Percentiles rank a stretch among this genome's conserved stretches.
Evolutionary conservation across 2,113 vertebrate species (phyloP).

Genomic region (Ancistrus triradiatus): DNA sequence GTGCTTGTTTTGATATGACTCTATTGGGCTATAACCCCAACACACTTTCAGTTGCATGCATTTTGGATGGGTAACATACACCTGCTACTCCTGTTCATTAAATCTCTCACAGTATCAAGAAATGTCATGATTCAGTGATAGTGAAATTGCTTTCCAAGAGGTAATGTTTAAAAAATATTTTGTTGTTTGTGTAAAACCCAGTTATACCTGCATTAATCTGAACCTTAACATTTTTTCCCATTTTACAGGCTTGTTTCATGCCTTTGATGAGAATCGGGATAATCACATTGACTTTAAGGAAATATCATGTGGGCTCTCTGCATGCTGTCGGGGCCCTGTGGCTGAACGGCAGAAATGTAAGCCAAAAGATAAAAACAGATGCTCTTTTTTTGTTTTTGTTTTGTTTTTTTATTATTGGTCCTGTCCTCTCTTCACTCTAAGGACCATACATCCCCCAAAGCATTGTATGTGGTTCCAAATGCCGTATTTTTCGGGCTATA

Average conservation of each 20-base stretch:
- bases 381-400: no score
- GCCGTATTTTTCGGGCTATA: no score
- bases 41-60: not conserved
- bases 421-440: no score
- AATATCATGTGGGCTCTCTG: constrained; percentile 96
- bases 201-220: constrained; percentile 9
- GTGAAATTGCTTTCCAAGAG: not conserved
- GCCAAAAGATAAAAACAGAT: no score
- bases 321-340: constrained; percentile 91
- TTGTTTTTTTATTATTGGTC: no score
- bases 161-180: not conserved
- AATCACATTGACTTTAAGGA: constrained; percentile 99
- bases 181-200: not conserved
- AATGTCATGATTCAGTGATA: not conserved
- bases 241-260: constrained; percentile 91
- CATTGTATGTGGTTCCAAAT: no score
- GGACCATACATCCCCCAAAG: no score
- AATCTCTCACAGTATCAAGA: not conserved
- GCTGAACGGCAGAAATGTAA: constrained; percentile 98
- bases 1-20: constrained; percentile 2
- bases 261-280: constrained; percentile 98
- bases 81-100: not conserved
- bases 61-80: no score
- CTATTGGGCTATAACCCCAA: not conserved
- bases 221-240: constrained; percentile 31